Evolutionary conservation across 1,140 invertebrate species (phyloP).

Genomic region (Asbolus verrucosus): DNA sequence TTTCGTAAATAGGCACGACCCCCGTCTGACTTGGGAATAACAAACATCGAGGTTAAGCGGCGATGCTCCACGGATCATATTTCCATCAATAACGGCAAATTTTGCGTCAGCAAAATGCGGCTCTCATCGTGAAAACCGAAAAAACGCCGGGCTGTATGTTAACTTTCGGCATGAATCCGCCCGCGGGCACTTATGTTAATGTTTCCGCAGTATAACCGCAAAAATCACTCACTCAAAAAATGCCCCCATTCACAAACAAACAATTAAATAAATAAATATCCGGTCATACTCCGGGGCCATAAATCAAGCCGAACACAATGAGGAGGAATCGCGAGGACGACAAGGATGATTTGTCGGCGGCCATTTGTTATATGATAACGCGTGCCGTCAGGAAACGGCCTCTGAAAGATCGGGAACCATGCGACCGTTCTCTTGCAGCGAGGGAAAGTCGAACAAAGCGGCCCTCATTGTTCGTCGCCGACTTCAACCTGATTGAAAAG

Average conservation of each 20-base stretch:
- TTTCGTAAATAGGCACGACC: conserved; percentile 47
- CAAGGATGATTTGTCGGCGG: conserved; percentile 57
- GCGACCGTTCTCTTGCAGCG: conserved; percentile 8
- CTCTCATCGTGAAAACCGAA: background rate
- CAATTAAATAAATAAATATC: conserved; percentile 61
- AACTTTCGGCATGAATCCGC: conserved; percentile 10
- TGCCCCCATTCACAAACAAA: conserved; percentile 56
- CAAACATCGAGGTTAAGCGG: conserved; percentile 50
- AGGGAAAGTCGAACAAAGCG: conserved; percentile 31
- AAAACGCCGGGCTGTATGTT: too few species aligned
- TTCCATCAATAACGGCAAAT: conserved; percentile 1
- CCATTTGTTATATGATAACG: conserved; percentile 56
- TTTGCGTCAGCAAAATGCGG: background rate
- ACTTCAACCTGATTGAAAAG: conserved; percentile 29
- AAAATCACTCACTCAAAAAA: conserved; percentile 57
- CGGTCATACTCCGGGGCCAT: conserved; percentile 49
- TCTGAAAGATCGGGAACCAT: conserved; percentile 12
- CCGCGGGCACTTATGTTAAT: conserved; percentile 54
- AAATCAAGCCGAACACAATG: conserved; percentile 54
- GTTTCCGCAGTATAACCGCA: conserved; percentile 55
- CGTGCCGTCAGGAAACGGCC: conserved; percentile 46
- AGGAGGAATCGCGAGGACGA: too few species aligned
- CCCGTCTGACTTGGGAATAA: conserved; percentile 47
- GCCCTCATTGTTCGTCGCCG: background rate
- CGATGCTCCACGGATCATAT: conserved; percentile 20